These are phyloP conservation scores for Melanostoma scalare DNA, from an alignment of 2,888 invertebrate genomes.

Conservation along the genomic window DNA sequence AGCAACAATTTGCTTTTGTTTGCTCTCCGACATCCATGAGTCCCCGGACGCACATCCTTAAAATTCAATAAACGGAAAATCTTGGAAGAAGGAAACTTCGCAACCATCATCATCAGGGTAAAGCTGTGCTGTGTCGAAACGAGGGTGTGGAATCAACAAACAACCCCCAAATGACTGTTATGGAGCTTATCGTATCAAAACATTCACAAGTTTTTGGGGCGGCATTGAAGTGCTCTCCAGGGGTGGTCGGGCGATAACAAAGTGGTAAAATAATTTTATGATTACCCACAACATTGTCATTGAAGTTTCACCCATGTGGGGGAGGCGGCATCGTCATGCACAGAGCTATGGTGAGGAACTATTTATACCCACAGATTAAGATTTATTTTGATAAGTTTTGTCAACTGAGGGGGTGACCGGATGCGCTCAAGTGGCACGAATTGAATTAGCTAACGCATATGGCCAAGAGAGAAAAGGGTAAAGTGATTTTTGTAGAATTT, in stretches of 20 bases:
- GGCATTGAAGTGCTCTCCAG: constrained; percentile 50
- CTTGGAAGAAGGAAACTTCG: constrained; percentile 35
- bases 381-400: constrained; percentile 63
- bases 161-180: constrained; percentile 50
- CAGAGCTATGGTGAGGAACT: constrained; percentile 27
- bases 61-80: constrained; percentile 67
- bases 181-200: constrained; percentile 68
- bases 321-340: neutral
- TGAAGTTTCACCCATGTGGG: constrained; percentile 7
- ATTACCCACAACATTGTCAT: constrained; percentile 69
- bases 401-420: neutral
- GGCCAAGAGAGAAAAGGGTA: neutral
- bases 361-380: constrained; percentile 63
- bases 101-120: neutral
- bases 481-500: neutral
- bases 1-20: constrained; percentile 65
- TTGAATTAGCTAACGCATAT: constrained; percentile 39
- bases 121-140: neutral
- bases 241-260: constrained; percentile 64
- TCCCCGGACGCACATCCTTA: constrained; percentile 58
- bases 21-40: constrained; percentile 28
- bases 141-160: constrained; percentile 48
- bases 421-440: constrained; percentile 53
- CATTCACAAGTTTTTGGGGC: constrained; percentile 41
- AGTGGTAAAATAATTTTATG: constrained; percentile 73